phyloP scores from a whole-genome alignment of 2,888 invertebrate species.

The Bombyx huttoni region DNA sequence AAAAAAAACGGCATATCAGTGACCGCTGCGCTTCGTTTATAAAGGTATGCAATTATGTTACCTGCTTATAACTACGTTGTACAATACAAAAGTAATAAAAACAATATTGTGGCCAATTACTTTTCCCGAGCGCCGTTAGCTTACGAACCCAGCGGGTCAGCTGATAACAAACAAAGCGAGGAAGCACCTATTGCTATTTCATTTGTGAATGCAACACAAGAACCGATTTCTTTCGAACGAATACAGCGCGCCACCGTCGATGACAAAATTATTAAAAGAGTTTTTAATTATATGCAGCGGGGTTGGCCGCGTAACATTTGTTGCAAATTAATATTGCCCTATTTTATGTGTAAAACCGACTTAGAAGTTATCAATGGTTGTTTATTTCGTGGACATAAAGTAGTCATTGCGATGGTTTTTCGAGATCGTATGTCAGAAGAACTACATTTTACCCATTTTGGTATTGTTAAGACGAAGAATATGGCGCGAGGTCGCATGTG shows the following conservation, averaged over 20 bases:
- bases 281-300: not conserved
- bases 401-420: constrained; percentile 4
- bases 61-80: not conserved
- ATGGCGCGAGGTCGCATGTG: constrained; percentile 11
- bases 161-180: not conserved
- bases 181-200: not conserved
- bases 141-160: not conserved
- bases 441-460: constrained; percentile 9
- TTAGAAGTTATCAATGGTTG: constrained; percentile 7
- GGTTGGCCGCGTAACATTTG: not conserved
- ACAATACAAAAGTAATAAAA: not conserved
- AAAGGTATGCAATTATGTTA: not conserved
- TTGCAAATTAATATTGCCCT: not conserved
- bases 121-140: not conserved
- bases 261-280: not conserved
- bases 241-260: not conserved
- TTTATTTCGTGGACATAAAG: constrained; percentile 7
- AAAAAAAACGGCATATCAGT: constrained; percentile 7
- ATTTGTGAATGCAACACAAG: not conserved
- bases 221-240: not conserved
- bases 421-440: constrained; percentile 6
- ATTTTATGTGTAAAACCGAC: constrained; percentile 2
- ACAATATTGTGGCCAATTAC: not conserved
- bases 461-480: constrained; percentile 12
- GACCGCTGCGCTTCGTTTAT: constrained; percentile 6